Evolutionary conservation across 2,113 vertebrate genomes (phyloP).

Genomic region (Dasyprocta punctata): DNA sequence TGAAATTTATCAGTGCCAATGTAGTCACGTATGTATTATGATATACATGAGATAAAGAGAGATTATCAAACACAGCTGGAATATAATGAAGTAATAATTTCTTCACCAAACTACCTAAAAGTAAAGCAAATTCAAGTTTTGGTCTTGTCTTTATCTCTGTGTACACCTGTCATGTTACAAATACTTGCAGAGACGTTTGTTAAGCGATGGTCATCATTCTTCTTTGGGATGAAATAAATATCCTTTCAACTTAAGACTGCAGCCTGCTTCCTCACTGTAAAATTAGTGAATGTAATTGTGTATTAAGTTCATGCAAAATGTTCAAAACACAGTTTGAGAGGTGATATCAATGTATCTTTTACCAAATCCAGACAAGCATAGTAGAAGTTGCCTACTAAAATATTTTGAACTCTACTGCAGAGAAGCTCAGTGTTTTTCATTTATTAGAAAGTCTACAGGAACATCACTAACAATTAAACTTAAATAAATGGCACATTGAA

Average conservation of each 20-base stretch:
- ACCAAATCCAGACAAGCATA: neutral
- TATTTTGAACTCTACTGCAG: neutral
- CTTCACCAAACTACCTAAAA: neutral
- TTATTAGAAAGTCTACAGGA: neutral
- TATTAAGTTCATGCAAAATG: neutral
- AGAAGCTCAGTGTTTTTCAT: neutral
- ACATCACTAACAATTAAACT: neutral
- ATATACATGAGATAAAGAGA: neutral
- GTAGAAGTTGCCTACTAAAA: neutral
- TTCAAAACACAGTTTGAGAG: neutral
- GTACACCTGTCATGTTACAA: neutral
- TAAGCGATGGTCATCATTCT: accelerated
- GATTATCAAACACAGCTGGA: neutral
- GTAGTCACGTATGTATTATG: too few relatives aligned
- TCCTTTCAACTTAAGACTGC: neutral
- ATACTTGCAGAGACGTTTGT: neutral
- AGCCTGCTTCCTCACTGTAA: neutral
- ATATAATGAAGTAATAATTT: neutral
- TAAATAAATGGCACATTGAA: neutral
- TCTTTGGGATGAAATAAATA: neutral
- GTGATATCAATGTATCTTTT: neutral
- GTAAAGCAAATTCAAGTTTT: neutral
- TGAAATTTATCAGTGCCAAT: too few relatives aligned
- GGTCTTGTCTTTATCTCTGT: neutral
- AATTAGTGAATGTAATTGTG: too few relatives aligned